Conservation (phyloP, 2,888 invertebrate species). For the Chorisops tibialis region DNA sequence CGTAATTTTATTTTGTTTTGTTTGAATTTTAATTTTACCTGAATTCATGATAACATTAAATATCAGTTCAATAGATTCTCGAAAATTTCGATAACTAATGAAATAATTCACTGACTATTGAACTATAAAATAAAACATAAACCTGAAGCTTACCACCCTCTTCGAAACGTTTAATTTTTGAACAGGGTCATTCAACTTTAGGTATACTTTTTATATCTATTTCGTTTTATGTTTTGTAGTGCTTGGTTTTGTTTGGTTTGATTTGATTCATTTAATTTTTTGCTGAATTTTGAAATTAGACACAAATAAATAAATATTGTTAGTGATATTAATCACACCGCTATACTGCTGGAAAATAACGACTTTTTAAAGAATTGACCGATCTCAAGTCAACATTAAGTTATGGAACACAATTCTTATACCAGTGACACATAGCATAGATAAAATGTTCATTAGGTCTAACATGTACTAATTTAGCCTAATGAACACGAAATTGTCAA, state of each 20-base stretch:
- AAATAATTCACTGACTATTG: conserved; percentile 20
- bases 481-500: too few relatives aligned
- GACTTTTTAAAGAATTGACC: too few relatives aligned
- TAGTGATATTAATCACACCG: too few relatives aligned
- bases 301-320: too few relatives aligned
- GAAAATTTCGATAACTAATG: neutral
- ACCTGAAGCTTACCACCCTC: conserved; percentile 17
- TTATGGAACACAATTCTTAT: too few relatives aligned
- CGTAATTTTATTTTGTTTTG: neutral
- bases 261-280: conserved; percentile 12
- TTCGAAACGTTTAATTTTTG: neutral
- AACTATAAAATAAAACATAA: conserved; percentile 16
- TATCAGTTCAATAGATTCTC: conserved; percentile 14
- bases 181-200: conserved; percentile 24
- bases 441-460: too few relatives aligned
- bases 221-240: neutral
- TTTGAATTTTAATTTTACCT: neutral
- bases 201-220: neutral
- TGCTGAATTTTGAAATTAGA: too few relatives aligned
- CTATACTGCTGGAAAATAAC: too few relatives aligned
- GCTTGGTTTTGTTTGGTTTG: neutral
- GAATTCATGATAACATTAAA: neutral
- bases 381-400: too few relatives aligned
- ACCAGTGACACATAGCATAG: too few relatives aligned
- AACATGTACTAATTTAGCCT: too few relatives aligned